Conservation (phyloP, 2,888 invertebrate genomes). For the Drosophila dives region DNA sequence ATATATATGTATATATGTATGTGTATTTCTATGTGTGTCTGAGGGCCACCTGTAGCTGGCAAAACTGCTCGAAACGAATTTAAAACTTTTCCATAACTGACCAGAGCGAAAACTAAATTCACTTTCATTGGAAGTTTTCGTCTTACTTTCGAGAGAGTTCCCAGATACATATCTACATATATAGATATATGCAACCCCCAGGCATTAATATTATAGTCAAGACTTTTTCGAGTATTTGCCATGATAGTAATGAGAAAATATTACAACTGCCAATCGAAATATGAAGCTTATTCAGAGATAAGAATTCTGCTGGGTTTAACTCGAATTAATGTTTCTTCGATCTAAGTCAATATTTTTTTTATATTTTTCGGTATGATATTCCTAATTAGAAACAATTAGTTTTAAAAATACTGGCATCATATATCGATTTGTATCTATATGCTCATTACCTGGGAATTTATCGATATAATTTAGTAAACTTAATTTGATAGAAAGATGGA, state of each 20-base stretch:
- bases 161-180: background rate
- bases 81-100: conserved; percentile 41
- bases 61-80: conserved; percentile 23
- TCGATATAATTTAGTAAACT: background rate
- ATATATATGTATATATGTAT: background rate
- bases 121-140: conserved; percentile 36
- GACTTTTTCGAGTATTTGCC: background rate
- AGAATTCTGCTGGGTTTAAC: accelerated
- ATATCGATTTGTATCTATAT: background rate
- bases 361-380: background rate
- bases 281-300: background rate
- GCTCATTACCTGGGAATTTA: background rate
- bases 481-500: background rate
- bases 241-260: background rate
- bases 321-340: background rate
- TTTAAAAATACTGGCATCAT: background rate
- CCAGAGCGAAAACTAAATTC: conserved; percentile 27
- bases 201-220: background rate
- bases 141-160: background rate
- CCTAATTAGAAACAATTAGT: background rate
- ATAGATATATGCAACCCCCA: background rate
- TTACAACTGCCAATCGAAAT: background rate
- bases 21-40: conserved; percentile 6
- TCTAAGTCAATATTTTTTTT: background rate
- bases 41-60: conserved; percentile 49